phyloP scores from a whole-genome alignment of 1,140 invertebrate species.

The Pogonognathellus flavescens region DNA sequence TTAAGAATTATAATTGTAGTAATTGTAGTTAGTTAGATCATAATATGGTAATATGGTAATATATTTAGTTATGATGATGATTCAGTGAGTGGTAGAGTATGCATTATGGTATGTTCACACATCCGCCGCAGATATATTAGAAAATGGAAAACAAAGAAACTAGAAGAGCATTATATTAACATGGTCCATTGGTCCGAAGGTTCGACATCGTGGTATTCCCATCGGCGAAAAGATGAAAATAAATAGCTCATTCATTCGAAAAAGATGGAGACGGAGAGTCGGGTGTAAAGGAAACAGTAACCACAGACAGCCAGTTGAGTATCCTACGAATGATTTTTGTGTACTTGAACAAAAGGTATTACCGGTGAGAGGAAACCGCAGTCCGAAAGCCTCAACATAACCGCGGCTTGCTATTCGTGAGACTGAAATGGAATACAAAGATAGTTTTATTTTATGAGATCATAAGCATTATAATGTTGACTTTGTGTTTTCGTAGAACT shows the following conservation, averaged over 20 bases:
- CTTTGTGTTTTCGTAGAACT: not conserved
- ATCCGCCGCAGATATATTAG: not conserved
- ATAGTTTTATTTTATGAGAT: constrained; percentile 20
- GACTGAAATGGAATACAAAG: constrained; percentile 52
- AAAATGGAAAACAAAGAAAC: constrained; percentile 11
- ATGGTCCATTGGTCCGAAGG: constrained; percentile 47
- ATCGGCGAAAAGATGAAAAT: constrained; percentile 35
- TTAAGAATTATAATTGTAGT: too few species aligned
- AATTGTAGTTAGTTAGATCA: too few species aligned
- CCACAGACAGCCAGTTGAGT: constrained; percentile 36
- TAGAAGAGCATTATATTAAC: constrained; percentile 24
- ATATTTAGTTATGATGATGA: not conserved
- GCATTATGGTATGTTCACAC: constrained; percentile 22
- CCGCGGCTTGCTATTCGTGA: constrained; percentile 64
- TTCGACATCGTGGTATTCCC: constrained; percentile 29
- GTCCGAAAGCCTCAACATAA: constrained; percentile 55
- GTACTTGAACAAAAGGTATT: constrained; percentile 20
- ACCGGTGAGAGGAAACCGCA: constrained; percentile 27
- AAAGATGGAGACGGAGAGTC: constrained; percentile 9
- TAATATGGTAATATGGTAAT: not conserved
- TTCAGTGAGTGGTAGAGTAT: not conserved
- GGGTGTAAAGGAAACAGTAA: constrained; percentile 27
- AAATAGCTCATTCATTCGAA: constrained; percentile 20
- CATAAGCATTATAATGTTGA: not conserved
- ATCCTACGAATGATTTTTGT: constrained; percentile 29